Conservation (phyloP, 1,140 invertebrate species). For the Sycobia sp. region DNA sequence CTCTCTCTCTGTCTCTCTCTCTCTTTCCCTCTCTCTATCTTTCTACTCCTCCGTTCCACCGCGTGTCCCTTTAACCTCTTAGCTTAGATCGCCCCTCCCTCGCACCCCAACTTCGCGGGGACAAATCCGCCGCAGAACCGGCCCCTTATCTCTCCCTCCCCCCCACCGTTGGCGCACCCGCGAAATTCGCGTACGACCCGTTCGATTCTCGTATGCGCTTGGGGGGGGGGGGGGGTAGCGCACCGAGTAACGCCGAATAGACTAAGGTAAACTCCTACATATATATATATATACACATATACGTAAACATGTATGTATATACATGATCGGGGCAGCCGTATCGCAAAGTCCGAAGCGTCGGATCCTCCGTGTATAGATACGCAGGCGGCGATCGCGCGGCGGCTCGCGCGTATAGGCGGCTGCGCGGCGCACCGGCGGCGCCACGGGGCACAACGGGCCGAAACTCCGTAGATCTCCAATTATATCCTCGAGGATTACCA, state of each 20-base stretch:
- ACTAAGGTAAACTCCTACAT: too few species aligned
- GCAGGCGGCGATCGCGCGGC: too few species aligned
- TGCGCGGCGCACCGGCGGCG: conserved; percentile 7
- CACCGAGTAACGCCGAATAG: too few species aligned
- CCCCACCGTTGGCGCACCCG: too few species aligned
- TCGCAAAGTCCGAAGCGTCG: conserved; percentile 14
- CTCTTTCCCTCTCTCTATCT: neutral
- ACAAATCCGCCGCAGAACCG: conserved; percentile 29
- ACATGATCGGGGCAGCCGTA: neutral
- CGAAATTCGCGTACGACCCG: conserved; percentile 45
- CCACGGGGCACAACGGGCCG: too few species aligned
- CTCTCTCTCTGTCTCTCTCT: too few species aligned
- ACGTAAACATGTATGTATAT: too few species aligned
- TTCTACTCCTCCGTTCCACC: too few species aligned
- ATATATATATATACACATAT: too few species aligned
- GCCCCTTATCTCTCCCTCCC: too few species aligned
- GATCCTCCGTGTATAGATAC: too few species aligned
- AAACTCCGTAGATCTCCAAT: conserved; percentile 60
- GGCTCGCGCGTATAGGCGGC: neutral
- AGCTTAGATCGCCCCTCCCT: conserved; percentile 18
- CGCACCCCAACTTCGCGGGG: conserved; percentile 13
- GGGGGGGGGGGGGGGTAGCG: neutral
- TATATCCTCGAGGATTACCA: conserved; percentile 63
- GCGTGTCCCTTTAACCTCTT: conserved; percentile 40
- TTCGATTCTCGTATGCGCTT: conserved; percentile 45